These are phyloP conservation scores for Sciurus vulgaris DNA, from an alignment of 2,797 vertebrate genomes.

Conservation along the genomic window DNA sequence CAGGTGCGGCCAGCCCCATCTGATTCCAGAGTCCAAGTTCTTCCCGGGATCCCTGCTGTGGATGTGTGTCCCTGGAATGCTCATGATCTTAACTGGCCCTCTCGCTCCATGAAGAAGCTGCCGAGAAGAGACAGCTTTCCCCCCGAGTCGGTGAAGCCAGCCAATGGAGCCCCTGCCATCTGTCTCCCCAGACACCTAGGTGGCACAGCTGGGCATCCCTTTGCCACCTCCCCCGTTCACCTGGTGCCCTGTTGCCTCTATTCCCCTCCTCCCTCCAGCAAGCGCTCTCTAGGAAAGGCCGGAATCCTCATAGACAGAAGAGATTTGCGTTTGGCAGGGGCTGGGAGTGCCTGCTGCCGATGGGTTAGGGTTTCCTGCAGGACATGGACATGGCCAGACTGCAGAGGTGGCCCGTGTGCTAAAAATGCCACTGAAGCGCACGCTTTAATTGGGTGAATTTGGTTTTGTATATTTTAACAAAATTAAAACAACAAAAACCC, in stretches of 20 bases:
- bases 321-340: rapidly evolving
- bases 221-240: rapidly evolving
- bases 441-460: neutral
- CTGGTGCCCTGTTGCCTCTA: neutral
- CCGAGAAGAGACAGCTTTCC: neutral
- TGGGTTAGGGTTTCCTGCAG: neutral
- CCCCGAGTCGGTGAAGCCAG: neutral
- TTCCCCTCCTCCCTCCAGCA: neutral
- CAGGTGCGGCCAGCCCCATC: too few species aligned
- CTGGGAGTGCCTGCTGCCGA: neutral
- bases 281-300: neutral
- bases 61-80: too few species aligned
- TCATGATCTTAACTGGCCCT: too few species aligned
- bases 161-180: neutral
- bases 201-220: neutral
- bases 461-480: neutral
- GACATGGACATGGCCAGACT: neutral
- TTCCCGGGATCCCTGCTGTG: rapidly evolving
- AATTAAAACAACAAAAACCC: neutral
- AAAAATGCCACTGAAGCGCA: neutral
- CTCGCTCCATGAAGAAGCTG: neutral
- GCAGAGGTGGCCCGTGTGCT: too few species aligned
- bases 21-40: neutral
- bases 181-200: too few species aligned
- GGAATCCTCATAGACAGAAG: neutral